phyloP scores from a whole-genome alignment of 2,888 invertebrate species.

The Brenthis hecate region DNA sequence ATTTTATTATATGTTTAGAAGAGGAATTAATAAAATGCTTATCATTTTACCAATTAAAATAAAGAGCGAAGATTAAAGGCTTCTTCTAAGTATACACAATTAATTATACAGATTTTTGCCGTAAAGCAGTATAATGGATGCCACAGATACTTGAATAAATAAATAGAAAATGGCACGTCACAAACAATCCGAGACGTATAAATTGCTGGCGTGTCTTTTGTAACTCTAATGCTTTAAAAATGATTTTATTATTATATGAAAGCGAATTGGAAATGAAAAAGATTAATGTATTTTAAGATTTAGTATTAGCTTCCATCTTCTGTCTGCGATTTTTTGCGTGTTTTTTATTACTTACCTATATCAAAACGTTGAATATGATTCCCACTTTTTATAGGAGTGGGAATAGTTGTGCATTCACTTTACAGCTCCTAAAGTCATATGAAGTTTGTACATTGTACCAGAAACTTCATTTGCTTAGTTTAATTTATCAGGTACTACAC shows the following conservation, averaged over 20 bases:
- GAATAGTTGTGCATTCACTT: too few relatives aligned
- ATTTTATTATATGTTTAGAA: too few relatives aligned
- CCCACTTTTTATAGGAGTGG: too few relatives aligned
- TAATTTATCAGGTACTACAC: too few relatives aligned
- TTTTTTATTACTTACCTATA: too few relatives aligned
- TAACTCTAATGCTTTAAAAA: slow-evolving; percentile 14
- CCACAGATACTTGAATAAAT: slow-evolving; percentile 37
- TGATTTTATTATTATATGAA: slow-evolving; percentile 18
- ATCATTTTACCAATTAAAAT: slow-evolving; percentile 18
- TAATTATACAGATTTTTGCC: slow-evolving; percentile 32
- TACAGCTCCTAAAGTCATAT: too few relatives aligned
- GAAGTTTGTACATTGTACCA: too few relatives aligned
- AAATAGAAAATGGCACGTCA: slow-evolving; percentile 37
- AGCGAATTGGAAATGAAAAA: not conserved
- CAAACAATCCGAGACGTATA: slow-evolving; percentile 35
- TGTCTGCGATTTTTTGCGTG: too few relatives aligned
- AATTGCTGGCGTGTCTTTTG: slow-evolving; percentile 31
- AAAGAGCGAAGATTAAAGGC: slow-evolving; percentile 9
- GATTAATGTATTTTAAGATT: not conserved
- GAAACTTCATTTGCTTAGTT: too few relatives aligned
- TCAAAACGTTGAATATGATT: too few relatives aligned
- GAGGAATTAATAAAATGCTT: slow-evolving; percentile 16
- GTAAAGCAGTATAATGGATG: slow-evolving; percentile 28
- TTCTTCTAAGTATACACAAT: slow-evolving; percentile 16
- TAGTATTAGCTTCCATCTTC: not conserved